Conservation (phyloP, 2,113 vertebrate genomes). For the Psophia crepitans region DNA sequence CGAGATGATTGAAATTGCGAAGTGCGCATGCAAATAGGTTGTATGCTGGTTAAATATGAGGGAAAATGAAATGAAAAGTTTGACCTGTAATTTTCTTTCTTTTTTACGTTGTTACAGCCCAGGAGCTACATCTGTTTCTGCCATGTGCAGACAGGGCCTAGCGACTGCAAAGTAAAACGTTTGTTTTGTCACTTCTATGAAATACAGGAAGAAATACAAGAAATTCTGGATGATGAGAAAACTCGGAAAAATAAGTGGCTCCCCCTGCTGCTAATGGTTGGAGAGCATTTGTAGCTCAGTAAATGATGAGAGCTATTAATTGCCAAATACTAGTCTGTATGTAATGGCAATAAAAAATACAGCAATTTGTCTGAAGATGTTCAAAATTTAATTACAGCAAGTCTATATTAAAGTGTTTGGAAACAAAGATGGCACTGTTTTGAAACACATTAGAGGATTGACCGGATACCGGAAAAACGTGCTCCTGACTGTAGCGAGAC, state of each 20-base stretch:
- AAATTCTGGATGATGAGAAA: not conserved
- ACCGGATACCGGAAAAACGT: rapidly evolving
- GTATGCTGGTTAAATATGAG: not conserved
- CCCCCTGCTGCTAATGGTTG: slow-evolving; percentile 11
- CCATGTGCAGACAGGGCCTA: not conserved
- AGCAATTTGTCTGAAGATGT: not conserved
- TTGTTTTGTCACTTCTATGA: not conserved
- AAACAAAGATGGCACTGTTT: not conserved
- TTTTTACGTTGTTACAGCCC: not conserved
- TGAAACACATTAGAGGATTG: not conserved
- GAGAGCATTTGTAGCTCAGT: not conserved
- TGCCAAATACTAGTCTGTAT: not conserved
- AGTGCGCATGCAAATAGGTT: not conserved
- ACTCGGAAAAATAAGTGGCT: not conserved
- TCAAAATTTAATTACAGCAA: not conserved
- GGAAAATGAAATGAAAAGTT: not conserved
- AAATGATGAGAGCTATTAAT: not conserved
- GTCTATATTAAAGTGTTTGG: not conserved
- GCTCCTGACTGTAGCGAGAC: not conserved
- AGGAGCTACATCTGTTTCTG: not conserved
- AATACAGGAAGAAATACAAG: not conserved
- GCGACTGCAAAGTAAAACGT: not conserved
- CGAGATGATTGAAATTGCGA: not conserved
- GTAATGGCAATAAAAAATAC: not conserved
- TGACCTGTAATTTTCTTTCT: not conserved